A percentile compares a stretch with the other conserved stretches of the same genome.
Evolutionary conservation across 2,113 vertebrate genomes (phyloP).

Genomic region (Tragelaphus strepsiceros): DNA sequence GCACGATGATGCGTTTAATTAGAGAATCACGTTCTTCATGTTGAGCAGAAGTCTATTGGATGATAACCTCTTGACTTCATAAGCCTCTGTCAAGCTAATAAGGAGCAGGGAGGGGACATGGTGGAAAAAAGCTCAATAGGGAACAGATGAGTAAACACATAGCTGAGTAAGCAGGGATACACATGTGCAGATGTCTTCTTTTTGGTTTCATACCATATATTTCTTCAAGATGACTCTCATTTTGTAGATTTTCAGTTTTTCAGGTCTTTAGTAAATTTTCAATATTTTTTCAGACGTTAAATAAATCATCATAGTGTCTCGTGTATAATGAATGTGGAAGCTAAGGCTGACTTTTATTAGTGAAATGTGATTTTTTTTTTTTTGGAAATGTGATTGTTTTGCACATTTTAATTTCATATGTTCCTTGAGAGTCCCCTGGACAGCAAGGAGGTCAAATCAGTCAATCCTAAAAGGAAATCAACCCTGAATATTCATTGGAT

Average conservation of each 20-base stretch:
- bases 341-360: not conserved
- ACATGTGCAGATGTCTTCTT: not conserved
- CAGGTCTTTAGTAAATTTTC: not conserved
- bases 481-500: not conserved
- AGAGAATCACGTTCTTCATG: slow-evolving; percentile 20
- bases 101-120: not conserved
- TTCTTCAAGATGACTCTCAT: not conserved
- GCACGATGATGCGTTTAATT: not conserved
- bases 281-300: not conserved
- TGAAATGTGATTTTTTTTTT: not conserved
- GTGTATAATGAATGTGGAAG: not conserved
- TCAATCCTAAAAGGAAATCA: not conserved
- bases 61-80: not conserved
- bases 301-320: not conserved
- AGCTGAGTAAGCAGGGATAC: not conserved
- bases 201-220: not conserved
- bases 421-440: not conserved
- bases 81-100: not conserved
- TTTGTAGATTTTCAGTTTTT: not conserved
- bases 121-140: not conserved
- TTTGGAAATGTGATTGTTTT: not conserved
- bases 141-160: not conserved
- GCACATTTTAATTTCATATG: not conserved
- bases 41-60: not conserved
- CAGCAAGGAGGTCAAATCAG: not conserved